Evolutionary conservation across 1,140 invertebrate species (phyloP).

Genomic region (Sinella curviseta): DNA sequence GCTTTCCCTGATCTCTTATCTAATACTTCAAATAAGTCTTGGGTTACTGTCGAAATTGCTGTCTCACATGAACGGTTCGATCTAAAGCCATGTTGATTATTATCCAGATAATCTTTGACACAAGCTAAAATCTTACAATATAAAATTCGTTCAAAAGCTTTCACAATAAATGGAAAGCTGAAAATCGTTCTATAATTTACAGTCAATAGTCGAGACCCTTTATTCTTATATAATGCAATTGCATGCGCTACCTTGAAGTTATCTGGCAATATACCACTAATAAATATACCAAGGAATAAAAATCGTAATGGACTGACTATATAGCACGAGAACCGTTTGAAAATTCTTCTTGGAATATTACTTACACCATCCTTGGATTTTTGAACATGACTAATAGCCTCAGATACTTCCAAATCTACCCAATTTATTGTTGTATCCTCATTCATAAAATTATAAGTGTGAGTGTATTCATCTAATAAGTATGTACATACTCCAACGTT

Average conservation of each 20-base stretch:
- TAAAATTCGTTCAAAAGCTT: conserved; percentile 16
- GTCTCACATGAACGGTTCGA: not conserved
- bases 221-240: conserved; percentile 7
- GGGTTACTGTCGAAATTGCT: not conserved
- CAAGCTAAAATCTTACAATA: not conserved
- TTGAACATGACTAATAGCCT: not conserved
- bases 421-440: not conserved
- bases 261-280: not conserved
- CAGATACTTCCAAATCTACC: not conserved
- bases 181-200: conserved; percentile 12
- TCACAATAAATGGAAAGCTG: not conserved
- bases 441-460: not conserved
- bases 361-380: not conserved
- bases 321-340: not conserved
- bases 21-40: not conserved
- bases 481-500: not conserved
- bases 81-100: conserved; percentile 13
- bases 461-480: not conserved
- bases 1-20: not conserved
- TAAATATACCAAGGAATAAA: not conserved
- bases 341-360: not conserved
- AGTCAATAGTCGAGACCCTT: not conserved
- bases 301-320: not conserved
- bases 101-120: not conserved
- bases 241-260: not conserved